Evolutionary conservation across 92 coral and sea anemone species (phyloP).

Genomic region (Actinernus sp.): DNA sequence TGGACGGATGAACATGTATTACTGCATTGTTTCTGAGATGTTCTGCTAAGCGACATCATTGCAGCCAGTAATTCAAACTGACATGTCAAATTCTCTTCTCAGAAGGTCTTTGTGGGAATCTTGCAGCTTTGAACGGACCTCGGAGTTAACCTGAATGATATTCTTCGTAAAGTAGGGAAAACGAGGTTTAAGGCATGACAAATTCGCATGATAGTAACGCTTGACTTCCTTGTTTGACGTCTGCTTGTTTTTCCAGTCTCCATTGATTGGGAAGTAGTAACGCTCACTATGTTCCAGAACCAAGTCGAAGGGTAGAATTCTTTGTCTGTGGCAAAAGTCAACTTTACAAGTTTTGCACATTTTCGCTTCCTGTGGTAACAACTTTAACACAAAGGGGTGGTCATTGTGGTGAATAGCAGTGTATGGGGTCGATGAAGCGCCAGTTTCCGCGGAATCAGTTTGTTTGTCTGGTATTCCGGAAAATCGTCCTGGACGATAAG

Average conservation of each 20-base stretch:
- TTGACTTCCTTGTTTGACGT: slow-evolving; percentile 14
- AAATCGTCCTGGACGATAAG: slow-evolving; percentile 28
- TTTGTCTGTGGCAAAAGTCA: slow-evolving; percentile 40
- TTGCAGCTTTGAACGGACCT: neutral
- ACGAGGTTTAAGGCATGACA: slow-evolving; percentile 9
- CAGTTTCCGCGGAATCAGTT: neutral
- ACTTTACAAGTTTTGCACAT: slow-evolving; percentile 53
- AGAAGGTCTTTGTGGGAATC: slow-evolving; percentile 12
- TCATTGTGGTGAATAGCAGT: slow-evolving; percentile 41
- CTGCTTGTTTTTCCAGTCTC: slow-evolving; percentile 44
- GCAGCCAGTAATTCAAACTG: no score
- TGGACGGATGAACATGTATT: no score
- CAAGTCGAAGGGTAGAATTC: slow-evolving; percentile 32
- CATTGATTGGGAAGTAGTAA: slow-evolving; percentile 39
- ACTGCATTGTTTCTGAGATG: no score
- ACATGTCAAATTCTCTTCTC: neutral
- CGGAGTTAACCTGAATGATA: neutral
- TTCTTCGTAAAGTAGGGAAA: slow-evolving; percentile 16
- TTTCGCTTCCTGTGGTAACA: slow-evolving; percentile 23
- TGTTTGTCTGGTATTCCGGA: slow-evolving; percentile 16
- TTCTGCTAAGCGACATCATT: no score
- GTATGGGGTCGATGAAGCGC: neutral
- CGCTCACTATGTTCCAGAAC: slow-evolving; percentile 39
- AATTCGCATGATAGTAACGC: slow-evolving; percentile 29
- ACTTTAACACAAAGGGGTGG: slow-evolving; percentile 32